Percentiles rank a stretch among this genome's conserved stretches.
phyloP scores from a whole-genome alignment of 2,797 vertebrate species.

The Propithecus deckenii region DNA sequence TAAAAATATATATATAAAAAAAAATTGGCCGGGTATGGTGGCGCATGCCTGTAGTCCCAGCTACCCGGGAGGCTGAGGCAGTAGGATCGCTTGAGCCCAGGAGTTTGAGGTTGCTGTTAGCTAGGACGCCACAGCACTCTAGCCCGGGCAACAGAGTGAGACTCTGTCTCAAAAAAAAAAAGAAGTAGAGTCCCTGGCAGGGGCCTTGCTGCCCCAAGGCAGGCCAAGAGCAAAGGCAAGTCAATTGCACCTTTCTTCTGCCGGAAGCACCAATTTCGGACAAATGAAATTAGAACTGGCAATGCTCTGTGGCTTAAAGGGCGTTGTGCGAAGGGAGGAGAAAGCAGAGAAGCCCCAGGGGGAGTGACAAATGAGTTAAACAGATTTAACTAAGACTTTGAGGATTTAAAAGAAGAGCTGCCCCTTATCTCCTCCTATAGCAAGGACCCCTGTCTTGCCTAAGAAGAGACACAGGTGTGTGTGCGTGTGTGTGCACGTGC shows the following conservation, averaged over 20 bases:
- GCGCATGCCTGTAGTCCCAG: no score
- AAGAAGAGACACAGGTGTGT: not conserved
- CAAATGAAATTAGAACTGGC: not conserved
- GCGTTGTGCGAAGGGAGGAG: no score
- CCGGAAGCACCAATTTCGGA: not conserved
- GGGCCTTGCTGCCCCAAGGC: not conserved
- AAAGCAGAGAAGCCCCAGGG: not conserved
- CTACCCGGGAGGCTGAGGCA: no score
- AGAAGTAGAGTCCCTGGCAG: no score
- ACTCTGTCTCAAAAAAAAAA: no score
- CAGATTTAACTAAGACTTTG: not conserved
- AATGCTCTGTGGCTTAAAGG: not conserved
- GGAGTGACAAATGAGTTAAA: not conserved
- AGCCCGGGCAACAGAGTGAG: no score
- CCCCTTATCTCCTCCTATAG: not conserved
- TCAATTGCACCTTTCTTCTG: accelerated
- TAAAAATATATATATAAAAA: no score
- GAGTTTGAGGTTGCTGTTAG: no score
- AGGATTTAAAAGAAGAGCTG: not conserved
- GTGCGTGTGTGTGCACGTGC: not conserved
- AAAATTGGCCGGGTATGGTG: no score
- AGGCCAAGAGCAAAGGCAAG: not conserved
- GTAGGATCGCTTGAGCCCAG: no score
- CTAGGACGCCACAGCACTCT: no score
- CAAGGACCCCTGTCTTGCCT: not conserved